A percentile compares a stretch with the other conserved stretches of the same genome.
These are phyloP conservation scores for Charadrius vociferus DNA, from an alignment of 2,113 vertebrate genomes.

Conservation along the genomic window DNA sequence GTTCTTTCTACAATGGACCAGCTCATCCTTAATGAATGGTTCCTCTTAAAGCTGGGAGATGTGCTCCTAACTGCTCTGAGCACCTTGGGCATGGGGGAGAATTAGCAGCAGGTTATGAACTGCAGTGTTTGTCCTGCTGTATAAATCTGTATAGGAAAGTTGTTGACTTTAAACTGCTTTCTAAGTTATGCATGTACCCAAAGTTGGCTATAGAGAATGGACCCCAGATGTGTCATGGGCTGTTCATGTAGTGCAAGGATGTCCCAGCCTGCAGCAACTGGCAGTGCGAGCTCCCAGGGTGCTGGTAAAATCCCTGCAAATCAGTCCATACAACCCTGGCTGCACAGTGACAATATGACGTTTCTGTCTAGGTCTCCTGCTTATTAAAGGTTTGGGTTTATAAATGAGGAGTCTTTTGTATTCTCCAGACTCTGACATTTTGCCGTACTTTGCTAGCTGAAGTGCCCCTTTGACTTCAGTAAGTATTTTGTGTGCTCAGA, in stretches of 20 bases:
- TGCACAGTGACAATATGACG: fast-evolving
- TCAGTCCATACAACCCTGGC: fast-evolving
- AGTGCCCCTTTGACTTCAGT: not conserved
- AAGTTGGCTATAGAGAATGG: not conserved
- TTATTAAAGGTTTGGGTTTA: not conserved
- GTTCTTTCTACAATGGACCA: not conserved
- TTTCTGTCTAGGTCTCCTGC: not conserved
- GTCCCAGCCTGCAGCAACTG: not conserved
- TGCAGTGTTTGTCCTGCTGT: not conserved
- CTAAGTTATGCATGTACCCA: not conserved
- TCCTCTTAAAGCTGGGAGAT: not conserved
- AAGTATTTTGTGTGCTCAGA: not conserved
- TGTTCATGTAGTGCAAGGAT: fast-evolving
- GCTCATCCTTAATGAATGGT: not conserved
- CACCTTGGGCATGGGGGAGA: not conserved
- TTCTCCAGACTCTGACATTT: not conserved
- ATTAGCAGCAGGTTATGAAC: not conserved
- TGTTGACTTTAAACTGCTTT: not conserved
- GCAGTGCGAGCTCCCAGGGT: not conserved
- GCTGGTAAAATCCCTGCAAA: not conserved
- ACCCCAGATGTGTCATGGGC: not conserved
- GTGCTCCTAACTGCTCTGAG: not conserved
- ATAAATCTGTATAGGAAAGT: not conserved
- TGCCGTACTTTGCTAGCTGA: not conserved
- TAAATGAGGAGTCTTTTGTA: not conserved